phyloP scores from a whole-genome alignment of 2,113 vertebrate species.

The Narcine bancroftii region DNA sequence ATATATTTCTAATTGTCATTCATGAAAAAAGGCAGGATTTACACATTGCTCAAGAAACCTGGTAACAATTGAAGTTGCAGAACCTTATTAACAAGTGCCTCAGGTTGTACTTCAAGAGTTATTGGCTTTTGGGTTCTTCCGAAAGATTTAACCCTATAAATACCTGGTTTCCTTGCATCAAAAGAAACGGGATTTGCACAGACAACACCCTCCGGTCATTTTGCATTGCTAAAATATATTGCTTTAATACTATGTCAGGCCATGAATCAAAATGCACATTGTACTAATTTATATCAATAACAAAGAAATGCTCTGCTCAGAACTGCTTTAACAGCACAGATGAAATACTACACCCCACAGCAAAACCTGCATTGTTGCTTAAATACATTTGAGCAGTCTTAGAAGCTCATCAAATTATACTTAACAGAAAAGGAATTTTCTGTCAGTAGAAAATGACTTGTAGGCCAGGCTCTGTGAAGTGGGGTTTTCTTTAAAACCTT shows the following conservation, averaged over 20 bases:
- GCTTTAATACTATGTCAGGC: background rate
- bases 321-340: background rate
- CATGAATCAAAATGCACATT: constrained; percentile 18
- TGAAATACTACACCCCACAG: constrained; percentile 34
- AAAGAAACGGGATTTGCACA: constrained; percentile 3
- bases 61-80: constrained; percentile 37
- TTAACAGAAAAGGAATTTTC: constrained; percentile 34
- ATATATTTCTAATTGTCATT: constrained; percentile 56
- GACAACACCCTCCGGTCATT: background rate
- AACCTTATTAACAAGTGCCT: constrained; percentile 37
- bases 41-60: constrained; percentile 25
- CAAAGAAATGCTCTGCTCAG: constrained; percentile 3
- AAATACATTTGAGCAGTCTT: background rate
- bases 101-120: constrained; percentile 25
- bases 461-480: background rate
- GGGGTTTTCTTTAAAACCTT: constrained; percentile 15
- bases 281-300: constrained; percentile 33
- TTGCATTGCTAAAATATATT: background rate
- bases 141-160: constrained; percentile 30
- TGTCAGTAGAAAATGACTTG: constrained; percentile 18
- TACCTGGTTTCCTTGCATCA: constrained; percentile 3
- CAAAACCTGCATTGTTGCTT: constrained; percentile 9
- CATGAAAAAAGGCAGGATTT: constrained; percentile 55
- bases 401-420: constrained; percentile 24
- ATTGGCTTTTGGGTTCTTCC: constrained; percentile 4